phyloP scores from a whole-genome alignment of 1,140 invertebrate species.

The Branchinecta lynchi region DNA sequence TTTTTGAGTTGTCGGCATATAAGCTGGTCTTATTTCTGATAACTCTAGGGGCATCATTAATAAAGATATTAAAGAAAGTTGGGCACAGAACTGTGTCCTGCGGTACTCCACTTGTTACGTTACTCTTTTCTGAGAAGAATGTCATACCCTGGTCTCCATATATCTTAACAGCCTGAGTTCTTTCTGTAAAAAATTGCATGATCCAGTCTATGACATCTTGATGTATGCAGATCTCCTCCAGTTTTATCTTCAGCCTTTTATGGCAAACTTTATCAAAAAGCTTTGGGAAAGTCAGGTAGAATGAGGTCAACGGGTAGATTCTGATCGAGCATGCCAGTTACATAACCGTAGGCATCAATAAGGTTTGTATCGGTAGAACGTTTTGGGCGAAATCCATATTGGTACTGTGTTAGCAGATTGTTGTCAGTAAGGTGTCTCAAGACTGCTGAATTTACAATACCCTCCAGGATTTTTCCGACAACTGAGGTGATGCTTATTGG shows the following conservation, averaged over 20 bases:
- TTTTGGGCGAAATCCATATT: neutral
- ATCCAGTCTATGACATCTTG: too few species aligned
- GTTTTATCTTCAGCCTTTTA: neutral
- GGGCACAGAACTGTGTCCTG: too few species aligned
- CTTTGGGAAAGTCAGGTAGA: neutral
- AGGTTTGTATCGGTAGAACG: neutral
- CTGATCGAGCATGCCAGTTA: neutral
- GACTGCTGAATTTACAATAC: neutral
- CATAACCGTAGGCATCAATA: neutral
- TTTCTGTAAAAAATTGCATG: too few species aligned
- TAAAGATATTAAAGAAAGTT: too few species aligned
- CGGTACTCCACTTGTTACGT: too few species aligned
- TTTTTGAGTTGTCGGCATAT: too few species aligned
- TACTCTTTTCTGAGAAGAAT: too few species aligned
- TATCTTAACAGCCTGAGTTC: too few species aligned
- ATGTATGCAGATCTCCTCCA: neutral
- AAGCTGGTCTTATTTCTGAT: too few species aligned
- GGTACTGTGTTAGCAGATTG: neutral
- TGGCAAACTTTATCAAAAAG: slow-evolving; percentile 1
- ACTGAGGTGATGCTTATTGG: neutral
- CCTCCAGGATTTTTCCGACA: neutral
- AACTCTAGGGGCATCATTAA: too few species aligned
- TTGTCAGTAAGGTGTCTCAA: neutral
- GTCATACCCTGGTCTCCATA: too few species aligned
- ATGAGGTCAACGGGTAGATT: neutral